phyloP scores from a whole-genome alignment of 2,113 vertebrate species.

The Smithornis capensis region DNA sequence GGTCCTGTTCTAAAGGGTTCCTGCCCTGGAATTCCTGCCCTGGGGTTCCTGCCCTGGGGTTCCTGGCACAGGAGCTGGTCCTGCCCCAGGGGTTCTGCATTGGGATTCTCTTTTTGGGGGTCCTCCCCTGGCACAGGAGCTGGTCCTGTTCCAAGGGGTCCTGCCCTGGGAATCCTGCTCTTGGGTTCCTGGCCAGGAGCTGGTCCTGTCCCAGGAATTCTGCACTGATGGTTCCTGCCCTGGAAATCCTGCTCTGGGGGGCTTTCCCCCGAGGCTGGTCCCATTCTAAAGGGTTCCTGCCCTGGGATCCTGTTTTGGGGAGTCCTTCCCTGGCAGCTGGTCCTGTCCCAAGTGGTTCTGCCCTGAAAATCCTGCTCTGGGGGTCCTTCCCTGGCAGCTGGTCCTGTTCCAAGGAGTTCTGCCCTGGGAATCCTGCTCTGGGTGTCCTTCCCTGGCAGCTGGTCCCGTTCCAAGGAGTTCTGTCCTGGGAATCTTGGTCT shows the following conservation, averaged over 20 bases:
- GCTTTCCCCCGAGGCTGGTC: neutral
- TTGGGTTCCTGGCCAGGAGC: no score
- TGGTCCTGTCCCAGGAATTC: neutral
- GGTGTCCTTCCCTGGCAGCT: no score
- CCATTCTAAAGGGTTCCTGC: neutral
- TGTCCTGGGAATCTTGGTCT: no score
- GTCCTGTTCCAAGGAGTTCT: neutral
- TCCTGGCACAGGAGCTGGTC: neutral
- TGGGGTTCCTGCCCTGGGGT: no score
- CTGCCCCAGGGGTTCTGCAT: neutral
- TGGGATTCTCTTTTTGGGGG: neutral
- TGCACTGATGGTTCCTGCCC: neutral
- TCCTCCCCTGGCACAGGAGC: neutral
- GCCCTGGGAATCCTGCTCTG: no score
- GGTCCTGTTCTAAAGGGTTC: neutral
- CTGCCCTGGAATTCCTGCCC: no score
- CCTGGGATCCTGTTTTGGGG: neutral
- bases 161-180: neutral
- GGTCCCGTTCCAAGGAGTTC: neutral
- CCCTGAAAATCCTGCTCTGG: neutral
- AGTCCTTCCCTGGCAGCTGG: neutral
- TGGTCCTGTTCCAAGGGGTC: neutral
- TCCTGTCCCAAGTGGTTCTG: neutral
- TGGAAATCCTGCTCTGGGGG: rapidly evolving
- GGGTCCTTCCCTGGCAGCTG: neutral